phyloP scores from a whole-genome alignment of 2,797 vertebrate genomes.

The Taenioides sp. region DNA sequence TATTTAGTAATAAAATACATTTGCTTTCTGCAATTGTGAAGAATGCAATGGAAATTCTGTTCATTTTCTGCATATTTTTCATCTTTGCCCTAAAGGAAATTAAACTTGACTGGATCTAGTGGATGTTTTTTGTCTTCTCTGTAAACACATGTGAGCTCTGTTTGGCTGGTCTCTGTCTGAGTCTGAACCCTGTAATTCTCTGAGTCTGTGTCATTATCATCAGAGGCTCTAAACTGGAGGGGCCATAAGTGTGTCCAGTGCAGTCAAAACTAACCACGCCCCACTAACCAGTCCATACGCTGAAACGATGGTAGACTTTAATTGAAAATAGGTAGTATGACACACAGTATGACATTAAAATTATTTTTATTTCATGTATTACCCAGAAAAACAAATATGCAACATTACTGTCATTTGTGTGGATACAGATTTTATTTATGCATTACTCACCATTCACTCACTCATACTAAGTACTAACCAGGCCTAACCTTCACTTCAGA shows the following conservation, averaged over 20 bases:
- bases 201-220: constrained; percentile 1
- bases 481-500: no score
- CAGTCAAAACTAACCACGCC: neutral
- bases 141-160: neutral
- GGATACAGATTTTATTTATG: no score
- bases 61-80: constrained; percentile 12
- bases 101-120: neutral
- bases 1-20: neutral
- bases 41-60: neutral
- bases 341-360: no score
- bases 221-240: neutral
- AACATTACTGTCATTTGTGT: no score
- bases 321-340: no score
- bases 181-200: constrained; percentile 1
- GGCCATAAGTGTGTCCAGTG: neutral
- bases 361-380: no score
- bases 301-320: no score
- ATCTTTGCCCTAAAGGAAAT: constrained; percentile 12
- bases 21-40: neutral
- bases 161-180: neutral
- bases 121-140: neutral
- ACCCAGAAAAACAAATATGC: no score
- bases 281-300: no score
- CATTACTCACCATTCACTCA: no score
- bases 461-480: no score